Base-by-base conservation (phyloP, 2,113 vertebrate genomes). In the Podarcis cretensis region DNA sequence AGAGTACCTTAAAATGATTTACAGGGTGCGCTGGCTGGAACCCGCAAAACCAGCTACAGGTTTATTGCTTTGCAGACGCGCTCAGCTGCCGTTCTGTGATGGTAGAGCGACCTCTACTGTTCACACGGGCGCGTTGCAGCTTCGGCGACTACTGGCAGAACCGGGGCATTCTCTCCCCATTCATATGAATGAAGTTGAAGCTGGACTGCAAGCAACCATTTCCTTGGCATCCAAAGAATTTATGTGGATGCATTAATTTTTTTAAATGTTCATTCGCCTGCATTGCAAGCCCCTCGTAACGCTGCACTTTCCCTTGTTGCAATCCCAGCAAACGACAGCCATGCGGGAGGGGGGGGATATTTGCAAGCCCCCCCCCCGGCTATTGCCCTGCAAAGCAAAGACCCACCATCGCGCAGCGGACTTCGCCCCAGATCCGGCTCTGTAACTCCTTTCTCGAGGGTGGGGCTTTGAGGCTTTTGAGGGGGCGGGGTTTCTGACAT, bases 131-230 rank as follows among this genome's bases (percentile, higher is more conserved):
- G 59, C 71, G 54, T 20, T 75, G 78, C 89, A 81, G 21, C 30
- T 66, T 81, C 71, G 6, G 14, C 40, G 30, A 66, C 37, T 37
- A n/a, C 82, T 73, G 82, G 83, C 83, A 69, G 32, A n/a, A 74
- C 68, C 9, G 48, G 68, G 89, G 40, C 59, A 43, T 66, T 81
- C 48, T 25, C 78, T 57, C 71, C 68, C 30, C 32, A 63, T 32
- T 77, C 63, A 16, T 20, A 3, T 23, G 79, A 78, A 68, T 57
- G 63, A 84, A 18, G 57, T 9, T 59, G 89, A 82, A 86, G 79
- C 57, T 80, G 30, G n/a, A n/a, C 79, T 69, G 84, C 79, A 18
- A 35, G 89, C 84, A n/a, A 77, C 89, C 84, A 90, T 90, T 90
- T 86, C 79, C 89, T 82, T 23, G 30, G 78, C 32, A 18, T 27